Evolutionary conservation across 2,888 invertebrate genomes (phyloP), one percentile per base, ranked within the genome.

Genomic region (Pheosia gnoma): DNA sequence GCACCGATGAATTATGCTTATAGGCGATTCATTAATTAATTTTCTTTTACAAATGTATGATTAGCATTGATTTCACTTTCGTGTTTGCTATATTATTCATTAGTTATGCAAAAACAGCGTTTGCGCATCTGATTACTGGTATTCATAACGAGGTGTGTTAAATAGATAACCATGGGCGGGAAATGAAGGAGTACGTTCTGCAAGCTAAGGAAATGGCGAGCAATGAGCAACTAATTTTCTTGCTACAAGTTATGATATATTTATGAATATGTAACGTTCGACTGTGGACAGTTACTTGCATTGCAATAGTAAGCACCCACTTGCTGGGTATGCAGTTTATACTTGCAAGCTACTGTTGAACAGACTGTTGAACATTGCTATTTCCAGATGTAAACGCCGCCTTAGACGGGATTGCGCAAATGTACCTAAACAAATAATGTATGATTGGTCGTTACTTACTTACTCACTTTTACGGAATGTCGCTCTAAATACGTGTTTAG

Each of bases 381-480:
- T 41, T 41, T 8, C 5, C 41, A 5, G 41, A 0, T 7, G 43
- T 45, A 45, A 9, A 9, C n/a, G 4, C 9, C 5, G 11, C 25
- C n/a, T 5, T 49, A 58, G 61, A 47, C 37, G 55, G 60, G 51
- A 67, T 79, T 77, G 66, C 72, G 68, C 69, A 76, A 76, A 71
- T 59, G 58, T 64, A 74, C 77, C 75, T 77, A 74, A 37, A 3
- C 7, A 39, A 8, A 43, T 43, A 3, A 43, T n/a, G 47, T 47
- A 47, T n/a, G 11, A 2, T 47, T n/a, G 47, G 10, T 10, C 8
- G 9, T 79, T 82, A 84, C 79, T 88, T 10, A 45, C 37, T 79
- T 82, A 84, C 79, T 88, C 84, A 87, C 67, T 61, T 61, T 63
- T 4, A 59, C 63, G 70, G 74, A 68, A 78, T 75, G 77, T 67